A percentile compares a stretch with the other conserved stretches of the same genome.
phyloP scores from a whole-genome alignment of 2,888 invertebrate species.

The Malthinus seriepunctatus region DNA sequence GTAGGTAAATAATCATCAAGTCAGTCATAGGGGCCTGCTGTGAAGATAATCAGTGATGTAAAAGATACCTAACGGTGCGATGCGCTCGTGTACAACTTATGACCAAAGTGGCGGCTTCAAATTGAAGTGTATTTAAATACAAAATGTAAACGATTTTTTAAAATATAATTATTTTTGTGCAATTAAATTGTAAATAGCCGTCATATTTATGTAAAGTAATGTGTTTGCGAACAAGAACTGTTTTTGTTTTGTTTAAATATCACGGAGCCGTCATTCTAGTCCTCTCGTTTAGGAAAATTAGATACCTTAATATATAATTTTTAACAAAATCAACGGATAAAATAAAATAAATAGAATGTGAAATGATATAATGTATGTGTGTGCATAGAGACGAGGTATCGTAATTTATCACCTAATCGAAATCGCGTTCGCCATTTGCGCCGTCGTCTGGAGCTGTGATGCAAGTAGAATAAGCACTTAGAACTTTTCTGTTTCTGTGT shows the following conservation, averaged over 20 bases:
- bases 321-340: background rate
- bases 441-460: constrained; percentile 47
- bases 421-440: constrained; percentile 37
- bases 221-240: background rate
- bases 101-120: constrained; percentile 32
- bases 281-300: constrained; percentile 19
- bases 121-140: too few relatives aligned
- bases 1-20: constrained; percentile 36
- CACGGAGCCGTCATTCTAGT: constrained; percentile 28
- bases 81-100: constrained; percentile 30
- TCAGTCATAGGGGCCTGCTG: constrained; percentile 41
- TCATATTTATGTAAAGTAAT: too few relatives aligned
- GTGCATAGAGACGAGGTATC: constrained; percentile 22
- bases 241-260: background rate
- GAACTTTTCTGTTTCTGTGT: constrained; percentile 37
- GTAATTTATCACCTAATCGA: constrained; percentile 26
- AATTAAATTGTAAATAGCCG: constrained; percentile 11
- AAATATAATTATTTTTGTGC: constrained; percentile 16
- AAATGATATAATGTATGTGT: constrained; percentile 3
- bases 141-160: constrained; percentile 9
- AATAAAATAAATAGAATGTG: too few relatives aligned
- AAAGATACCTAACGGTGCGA: constrained; percentile 26
- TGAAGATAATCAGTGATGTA: constrained; percentile 44
- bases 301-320: constrained; percentile 9
- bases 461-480: constrained; percentile 44